Evolutionary conservation across 2,113 vertebrate genomes (phyloP).

Genomic region (Channa argus): DNA sequence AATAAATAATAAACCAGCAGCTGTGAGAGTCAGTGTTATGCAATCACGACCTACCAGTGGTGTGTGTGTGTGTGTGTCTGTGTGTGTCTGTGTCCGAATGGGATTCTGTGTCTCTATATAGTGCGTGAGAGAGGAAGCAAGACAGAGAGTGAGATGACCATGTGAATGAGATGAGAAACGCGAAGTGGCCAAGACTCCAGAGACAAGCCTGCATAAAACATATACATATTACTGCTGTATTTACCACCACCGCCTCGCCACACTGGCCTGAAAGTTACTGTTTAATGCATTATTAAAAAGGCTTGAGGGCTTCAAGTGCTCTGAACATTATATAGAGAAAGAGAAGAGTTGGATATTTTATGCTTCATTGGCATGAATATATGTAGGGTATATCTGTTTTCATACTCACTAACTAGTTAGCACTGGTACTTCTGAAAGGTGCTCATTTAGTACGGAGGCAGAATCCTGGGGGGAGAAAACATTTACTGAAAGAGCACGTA

Average conservation of each 20-base stretch:
- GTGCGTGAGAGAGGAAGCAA: background rate
- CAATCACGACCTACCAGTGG: conserved; percentile 35
- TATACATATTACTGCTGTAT: conserved; percentile 60
- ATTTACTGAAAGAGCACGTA: conserved; percentile 2
- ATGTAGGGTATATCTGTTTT: background rate
- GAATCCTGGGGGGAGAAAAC: background rate
- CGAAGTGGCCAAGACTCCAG: conserved; percentile 24
- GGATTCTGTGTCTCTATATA: background rate
- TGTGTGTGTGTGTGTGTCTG: conserved; percentile 14
- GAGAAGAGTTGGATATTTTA: conserved; percentile 31
- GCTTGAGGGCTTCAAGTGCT: conserved; percentile 42
- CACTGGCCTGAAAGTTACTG: conserved; percentile 35
- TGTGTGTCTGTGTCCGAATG: conserved; percentile 13
- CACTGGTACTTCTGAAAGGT: conserved; percentile 2
- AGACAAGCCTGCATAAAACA: conserved; percentile 21
- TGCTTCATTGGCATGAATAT: background rate
- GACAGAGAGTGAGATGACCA: conserved; percentile 16
- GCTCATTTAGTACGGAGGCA: background rate
- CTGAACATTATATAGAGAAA: conserved; percentile 16
- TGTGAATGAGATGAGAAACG: conserved; percentile 34
- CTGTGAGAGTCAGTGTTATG: conserved; percentile 62
- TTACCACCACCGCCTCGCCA: conserved; percentile 29
- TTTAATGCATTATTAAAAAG: conserved; percentile 59
- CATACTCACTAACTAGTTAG: conserved; percentile 1
- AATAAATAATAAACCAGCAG: conserved; percentile 73